A percentile compares a stretch with the other conserved stretches of the same genome.
Evolutionary conservation across 2,113 vertebrate genomes (phyloP).

Genomic region (Elephas maximus): DNA sequence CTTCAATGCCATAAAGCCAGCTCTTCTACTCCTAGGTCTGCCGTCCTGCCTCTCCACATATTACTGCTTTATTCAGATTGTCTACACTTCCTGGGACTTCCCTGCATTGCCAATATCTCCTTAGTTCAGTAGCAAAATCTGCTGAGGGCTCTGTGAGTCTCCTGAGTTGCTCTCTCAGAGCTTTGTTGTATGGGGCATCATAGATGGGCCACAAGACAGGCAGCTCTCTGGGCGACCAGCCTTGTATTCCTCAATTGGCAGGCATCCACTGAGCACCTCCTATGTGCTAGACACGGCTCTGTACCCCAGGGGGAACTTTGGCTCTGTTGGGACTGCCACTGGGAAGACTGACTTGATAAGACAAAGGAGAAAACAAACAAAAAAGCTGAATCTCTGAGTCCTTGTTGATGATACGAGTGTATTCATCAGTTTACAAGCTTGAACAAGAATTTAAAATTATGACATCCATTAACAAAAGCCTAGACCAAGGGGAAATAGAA

Average conservation of each 20-base stretch:
- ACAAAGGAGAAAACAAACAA: neutral
- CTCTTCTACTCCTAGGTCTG: neutral
- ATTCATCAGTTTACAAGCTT: neutral
- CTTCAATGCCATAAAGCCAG: neutral
- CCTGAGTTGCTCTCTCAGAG: neutral
- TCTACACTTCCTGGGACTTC: neutral
- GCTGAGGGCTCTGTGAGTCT: neutral
- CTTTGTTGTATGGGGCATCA: neutral
- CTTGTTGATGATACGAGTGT: neutral
- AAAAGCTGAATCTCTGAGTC: neutral
- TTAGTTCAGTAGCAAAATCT: neutral
- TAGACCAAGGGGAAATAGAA: neutral
- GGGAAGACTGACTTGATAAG: neutral
- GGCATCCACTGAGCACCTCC: neutral
- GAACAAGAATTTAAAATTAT: neutral
- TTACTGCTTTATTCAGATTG: neutral
- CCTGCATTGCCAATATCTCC: neutral
- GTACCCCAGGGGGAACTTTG: no score
- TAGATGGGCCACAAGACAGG: neutral
- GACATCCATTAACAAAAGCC: neutral
- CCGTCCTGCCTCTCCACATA: neutral
- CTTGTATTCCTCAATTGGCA: neutral
- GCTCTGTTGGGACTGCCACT: neutral
- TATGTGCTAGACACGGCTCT: rapidly evolving
- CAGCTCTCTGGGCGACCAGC: neutral